These are phyloP conservation scores for Catostomus latipinnis DNA, from an alignment of 2,797 vertebrate species.

Conservation along the genomic window DNA sequence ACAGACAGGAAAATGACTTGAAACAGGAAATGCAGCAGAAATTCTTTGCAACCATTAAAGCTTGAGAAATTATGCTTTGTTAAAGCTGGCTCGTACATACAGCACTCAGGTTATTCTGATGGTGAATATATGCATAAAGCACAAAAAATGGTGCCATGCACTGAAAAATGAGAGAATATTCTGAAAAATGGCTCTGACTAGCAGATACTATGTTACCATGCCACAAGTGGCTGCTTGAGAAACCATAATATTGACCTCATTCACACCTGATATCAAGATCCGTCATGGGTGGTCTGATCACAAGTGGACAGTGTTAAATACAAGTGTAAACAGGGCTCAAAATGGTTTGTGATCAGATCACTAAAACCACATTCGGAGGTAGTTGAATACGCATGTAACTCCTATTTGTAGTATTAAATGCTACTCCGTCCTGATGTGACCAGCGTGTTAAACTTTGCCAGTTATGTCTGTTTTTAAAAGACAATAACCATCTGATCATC, in stretches of 20 bases:
- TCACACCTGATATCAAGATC: too few relatives aligned
- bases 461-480: too few relatives aligned
- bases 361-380: too few relatives aligned
- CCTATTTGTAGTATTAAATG: too few relatives aligned
- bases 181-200: conserved; percentile 59
- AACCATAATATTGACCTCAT: conserved; percentile 50
- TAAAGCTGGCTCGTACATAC: conserved; percentile 54
- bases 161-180: conserved; percentile 39
- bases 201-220: conserved; percentile 76
- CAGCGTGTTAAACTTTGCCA: too few relatives aligned
- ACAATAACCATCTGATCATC: too few relatives aligned
- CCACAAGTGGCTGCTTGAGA: conserved; percentile 70
- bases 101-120: conserved; percentile 78
- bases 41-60: conserved; percentile 59
- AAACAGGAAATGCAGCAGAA: conserved; percentile 69
- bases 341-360: too few relatives aligned
- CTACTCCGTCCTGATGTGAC: too few relatives aligned
- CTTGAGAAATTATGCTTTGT: conserved; percentile 63
- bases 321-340: too few relatives aligned
- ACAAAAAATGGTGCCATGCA: conserved; percentile 57
- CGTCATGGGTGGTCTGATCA: too few relatives aligned
- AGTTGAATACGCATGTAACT: too few relatives aligned
- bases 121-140: conserved; percentile 65
- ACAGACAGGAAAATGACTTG: conserved; percentile 68
- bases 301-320: too few relatives aligned